Conservation (phyloP, 2,113 vertebrate genomes). For the Ictidomys tridecemlineatus region DNA sequence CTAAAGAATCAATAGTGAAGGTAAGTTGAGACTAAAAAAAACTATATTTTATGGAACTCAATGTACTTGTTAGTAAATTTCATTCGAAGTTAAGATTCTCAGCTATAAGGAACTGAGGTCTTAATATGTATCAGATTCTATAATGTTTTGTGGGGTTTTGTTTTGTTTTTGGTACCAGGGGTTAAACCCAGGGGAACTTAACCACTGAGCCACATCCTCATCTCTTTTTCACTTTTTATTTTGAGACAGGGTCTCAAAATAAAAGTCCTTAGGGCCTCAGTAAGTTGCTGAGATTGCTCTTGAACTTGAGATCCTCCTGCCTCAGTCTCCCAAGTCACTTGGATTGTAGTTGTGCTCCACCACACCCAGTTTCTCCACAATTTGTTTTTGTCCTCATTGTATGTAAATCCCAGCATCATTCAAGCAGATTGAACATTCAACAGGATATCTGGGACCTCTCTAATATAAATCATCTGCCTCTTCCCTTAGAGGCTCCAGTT, state of each 20-base stretch:
- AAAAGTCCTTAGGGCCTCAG: too few relatives aligned
- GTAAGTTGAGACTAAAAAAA: constrained; percentile 26
- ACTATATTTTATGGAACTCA: not conserved
- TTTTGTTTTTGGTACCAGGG: too few relatives aligned
- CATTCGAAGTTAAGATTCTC: not conserved
- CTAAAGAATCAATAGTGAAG: not conserved
- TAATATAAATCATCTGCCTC: not conserved
- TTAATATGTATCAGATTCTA: not conserved
- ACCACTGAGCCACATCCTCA: too few relatives aligned
- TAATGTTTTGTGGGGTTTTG: too few relatives aligned
- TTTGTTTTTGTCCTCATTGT: not conserved
- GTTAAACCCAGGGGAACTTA: too few relatives aligned
- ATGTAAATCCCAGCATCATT: not conserved
- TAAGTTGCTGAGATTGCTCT: too few relatives aligned
- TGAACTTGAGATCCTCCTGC: too few relatives aligned
- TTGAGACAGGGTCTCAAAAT: too few relatives aligned
- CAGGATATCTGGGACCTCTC: not conserved
- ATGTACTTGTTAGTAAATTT: not conserved
- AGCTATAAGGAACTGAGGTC: not conserved
- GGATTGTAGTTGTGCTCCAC: too few relatives aligned
- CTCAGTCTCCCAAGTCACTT: too few relatives aligned
- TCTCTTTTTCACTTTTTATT: too few relatives aligned
- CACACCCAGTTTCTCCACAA: not conserved
- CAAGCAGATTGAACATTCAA: not conserved
- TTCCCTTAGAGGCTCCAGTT: not conserved